These are phyloP conservation scores for Reinhardtius hippoglossoides DNA, from an alignment of 2,113 vertebrate genomes.

Conservation along the genomic window DNA sequence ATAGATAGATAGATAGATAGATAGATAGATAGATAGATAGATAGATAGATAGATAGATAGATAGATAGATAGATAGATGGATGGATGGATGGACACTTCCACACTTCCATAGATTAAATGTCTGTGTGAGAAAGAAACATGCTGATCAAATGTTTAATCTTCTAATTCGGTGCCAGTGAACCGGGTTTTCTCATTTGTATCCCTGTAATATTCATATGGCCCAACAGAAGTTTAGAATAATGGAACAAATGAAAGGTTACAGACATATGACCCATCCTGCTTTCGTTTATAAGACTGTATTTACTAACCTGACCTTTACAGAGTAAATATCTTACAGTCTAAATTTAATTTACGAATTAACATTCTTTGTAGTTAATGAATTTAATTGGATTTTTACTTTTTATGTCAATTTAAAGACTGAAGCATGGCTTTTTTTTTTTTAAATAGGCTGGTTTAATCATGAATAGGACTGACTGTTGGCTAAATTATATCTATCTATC, in stretches of 20 bases:
- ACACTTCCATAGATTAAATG: too few relatives aligned
- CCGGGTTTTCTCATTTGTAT: too few relatives aligned
- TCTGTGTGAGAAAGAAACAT: neutral
- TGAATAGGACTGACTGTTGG: too few relatives aligned
- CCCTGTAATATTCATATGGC: neutral
- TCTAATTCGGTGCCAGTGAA: too few relatives aligned
- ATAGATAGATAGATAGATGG: too few relatives aligned
- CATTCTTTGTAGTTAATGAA: neutral
- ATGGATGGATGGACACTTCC: neutral
- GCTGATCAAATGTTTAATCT: neutral
- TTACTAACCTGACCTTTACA: neutral
- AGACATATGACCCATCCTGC: too few relatives aligned
- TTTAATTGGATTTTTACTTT: neutral
- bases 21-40: too few relatives aligned
- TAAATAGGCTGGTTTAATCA: too few relatives aligned
- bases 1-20: neutral
- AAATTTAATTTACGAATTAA: neutral
- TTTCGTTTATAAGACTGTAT: neutral
- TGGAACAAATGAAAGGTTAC: neutral
- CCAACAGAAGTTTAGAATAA: neutral
- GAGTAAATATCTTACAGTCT: neutral
- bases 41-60: too few relatives aligned
- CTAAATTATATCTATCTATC: too few relatives aligned
- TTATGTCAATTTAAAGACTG: neutral
- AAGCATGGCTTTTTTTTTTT: too few relatives aligned